Evolutionary conservation across 2,888 invertebrate species (phyloP).

Genomic region (Standfussiana lucernea): DNA sequence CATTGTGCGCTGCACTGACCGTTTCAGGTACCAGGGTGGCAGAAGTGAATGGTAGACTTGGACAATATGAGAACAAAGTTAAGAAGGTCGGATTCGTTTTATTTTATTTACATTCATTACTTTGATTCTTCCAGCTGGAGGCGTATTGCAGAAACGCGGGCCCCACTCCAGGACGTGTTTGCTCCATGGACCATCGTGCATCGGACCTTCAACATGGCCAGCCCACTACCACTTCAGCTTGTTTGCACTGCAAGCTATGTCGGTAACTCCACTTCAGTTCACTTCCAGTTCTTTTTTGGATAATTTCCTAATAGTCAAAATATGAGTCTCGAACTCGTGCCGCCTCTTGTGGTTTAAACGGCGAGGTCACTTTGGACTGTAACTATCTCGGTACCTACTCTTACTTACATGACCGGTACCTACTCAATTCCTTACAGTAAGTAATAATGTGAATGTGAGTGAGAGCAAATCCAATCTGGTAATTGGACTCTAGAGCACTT

Average conservation of each 20-base stretch:
- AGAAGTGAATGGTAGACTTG: constrained; percentile 28
- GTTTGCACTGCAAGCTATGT: neutral
- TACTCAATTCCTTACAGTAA: constrained; percentile 14
- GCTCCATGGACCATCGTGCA: neutral
- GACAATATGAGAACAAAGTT: neutral
- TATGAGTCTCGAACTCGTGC: neutral
- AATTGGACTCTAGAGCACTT: constrained; percentile 23
- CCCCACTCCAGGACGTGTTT: neutral
- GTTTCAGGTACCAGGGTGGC: constrained; percentile 35
- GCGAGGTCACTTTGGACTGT: neutral
- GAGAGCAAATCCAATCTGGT: constrained; percentile 38
- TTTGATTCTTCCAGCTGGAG: neutral
- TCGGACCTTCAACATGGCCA: neutral
- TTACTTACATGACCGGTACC: too few species aligned
- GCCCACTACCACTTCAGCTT: neutral
- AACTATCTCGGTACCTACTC: neutral
- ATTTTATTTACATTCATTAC: neutral
- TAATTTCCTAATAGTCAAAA: neutral
- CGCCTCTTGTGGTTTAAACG: neutral
- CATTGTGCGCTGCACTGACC: constrained; percentile 40
- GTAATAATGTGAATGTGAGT: constrained; percentile 14
- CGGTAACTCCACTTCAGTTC: neutral
- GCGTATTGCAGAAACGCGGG: neutral
- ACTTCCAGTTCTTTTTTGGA: neutral
- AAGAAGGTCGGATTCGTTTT: neutral